Evolutionary conservation across 2,797 vertebrate species (phyloP).

Genomic region (Danio aesculapii): DNA sequence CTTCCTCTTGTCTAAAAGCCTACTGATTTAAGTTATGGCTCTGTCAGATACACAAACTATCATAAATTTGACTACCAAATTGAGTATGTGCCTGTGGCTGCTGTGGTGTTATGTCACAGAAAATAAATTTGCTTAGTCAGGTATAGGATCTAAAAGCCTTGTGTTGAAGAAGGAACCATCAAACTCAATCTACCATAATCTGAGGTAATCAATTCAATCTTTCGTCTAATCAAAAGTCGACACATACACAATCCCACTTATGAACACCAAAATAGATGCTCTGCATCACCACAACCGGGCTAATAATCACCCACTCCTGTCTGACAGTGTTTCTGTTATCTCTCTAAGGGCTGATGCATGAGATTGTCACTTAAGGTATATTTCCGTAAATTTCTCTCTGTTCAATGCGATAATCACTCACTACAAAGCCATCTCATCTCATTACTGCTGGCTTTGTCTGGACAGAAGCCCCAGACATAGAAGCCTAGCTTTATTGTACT

Average conservation of each 20-base stretch:
- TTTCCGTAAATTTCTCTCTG: constrained; percentile 33
- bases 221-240: constrained; percentile 22
- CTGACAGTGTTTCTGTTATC: neutral
- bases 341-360: constrained; percentile 12
- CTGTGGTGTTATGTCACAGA: constrained; percentile 32
- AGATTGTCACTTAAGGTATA: constrained; percentile 10
- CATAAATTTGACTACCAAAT: constrained; percentile 54
- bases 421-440: constrained; percentile 49
- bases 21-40: constrained; percentile 16
- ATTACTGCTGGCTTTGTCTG: constrained; percentile 34
- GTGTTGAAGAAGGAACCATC: constrained; percentile 14
- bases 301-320: constrained; percentile 1
- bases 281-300: constrained; percentile 40
- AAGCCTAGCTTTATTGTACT: constrained; percentile 73
- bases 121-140: constrained; percentile 54
- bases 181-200: constrained; percentile 62
- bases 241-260: neutral
- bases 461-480: constrained; percentile 62
- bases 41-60: constrained; percentile 12
- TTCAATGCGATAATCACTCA: constrained; percentile 38
- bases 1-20: neutral
- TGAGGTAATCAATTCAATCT: constrained; percentile 62
- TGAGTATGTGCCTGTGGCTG: neutral
- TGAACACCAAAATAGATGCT: constrained; percentile 11
- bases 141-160: neutral